These are phyloP conservation scores for Orycteropus afer DNA, from an alignment of 2,113 vertebrate species.

Conservation along the genomic window DNA sequence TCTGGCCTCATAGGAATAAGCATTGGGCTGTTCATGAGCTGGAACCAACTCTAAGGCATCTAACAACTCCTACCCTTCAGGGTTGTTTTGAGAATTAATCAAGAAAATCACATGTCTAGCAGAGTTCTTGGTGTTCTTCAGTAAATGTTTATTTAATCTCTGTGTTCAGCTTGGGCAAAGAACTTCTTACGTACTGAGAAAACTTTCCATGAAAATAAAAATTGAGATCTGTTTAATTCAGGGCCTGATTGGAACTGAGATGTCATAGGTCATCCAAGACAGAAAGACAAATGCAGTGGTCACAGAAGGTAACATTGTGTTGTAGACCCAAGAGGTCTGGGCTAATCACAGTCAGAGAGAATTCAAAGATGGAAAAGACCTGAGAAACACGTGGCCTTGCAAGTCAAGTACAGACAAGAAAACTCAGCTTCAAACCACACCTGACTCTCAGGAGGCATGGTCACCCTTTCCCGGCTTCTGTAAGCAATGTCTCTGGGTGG, in stretches of 20 bases:
- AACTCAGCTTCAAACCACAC: neutral
- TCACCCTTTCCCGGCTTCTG: neutral
- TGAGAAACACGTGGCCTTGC: neutral
- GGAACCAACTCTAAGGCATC: too few relatives aligned
- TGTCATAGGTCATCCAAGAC: neutral
- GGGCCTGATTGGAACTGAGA: neutral
- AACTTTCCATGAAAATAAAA: neutral
- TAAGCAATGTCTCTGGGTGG: accelerated
- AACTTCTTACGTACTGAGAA: neutral
- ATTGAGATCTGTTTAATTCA: neutral
- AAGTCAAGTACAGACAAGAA: neutral
- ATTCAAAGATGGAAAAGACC: neutral
- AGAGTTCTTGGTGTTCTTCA: neutral
- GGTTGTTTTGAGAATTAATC: slow-evolving; percentile 38
- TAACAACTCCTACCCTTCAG: neutral
- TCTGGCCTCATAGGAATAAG: too few relatives aligned
- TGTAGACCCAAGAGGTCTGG: neutral
- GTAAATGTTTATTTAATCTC: neutral
- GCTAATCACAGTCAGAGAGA: neutral
- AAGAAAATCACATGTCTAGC: neutral
- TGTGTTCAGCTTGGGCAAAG: neutral
- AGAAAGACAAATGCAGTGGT: neutral
- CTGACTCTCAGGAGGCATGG: neutral
- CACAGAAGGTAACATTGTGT: neutral
- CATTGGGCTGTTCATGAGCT: too few relatives aligned